phyloP scores from a whole-genome alignment of 2,113 vertebrate genomes.

The Tachycineta bicolor region DNA sequence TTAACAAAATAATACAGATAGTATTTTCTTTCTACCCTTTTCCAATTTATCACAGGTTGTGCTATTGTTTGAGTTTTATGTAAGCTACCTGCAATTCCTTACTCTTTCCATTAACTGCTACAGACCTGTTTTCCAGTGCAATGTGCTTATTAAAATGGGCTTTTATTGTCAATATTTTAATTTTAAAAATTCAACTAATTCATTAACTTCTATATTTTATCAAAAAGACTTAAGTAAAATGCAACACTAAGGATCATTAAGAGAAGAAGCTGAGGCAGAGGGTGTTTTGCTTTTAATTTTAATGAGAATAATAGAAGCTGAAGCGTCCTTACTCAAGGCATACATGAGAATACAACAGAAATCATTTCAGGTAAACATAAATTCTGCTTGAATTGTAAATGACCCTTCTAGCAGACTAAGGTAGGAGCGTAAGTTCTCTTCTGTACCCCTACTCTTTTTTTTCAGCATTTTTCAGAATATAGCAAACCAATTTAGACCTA shows the following conservation, averaged over 20 bases:
- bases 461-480: conserved; percentile 22
- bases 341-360: conserved; percentile 23
- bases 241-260: neutral
- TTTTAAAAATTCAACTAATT: neutral
- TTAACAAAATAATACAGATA: neutral
- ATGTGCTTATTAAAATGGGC: neutral
- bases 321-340: conserved; percentile 14
- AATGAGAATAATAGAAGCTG: conserved; percentile 43
- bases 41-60: neutral
- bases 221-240: conserved; percentile 16
- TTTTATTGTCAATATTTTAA: neutral
- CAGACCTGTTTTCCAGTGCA: neutral
- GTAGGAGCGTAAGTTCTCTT: neutral
- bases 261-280: neutral
- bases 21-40: neutral
- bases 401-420: neutral
- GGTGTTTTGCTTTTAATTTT: neutral
- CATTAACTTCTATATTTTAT: neutral
- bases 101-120: neutral
- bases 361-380: conserved; percentile 23
- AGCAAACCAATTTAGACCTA: conserved; percentile 21
- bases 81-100: neutral
- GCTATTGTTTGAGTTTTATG: neutral
- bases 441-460: neutral
- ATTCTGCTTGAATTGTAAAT: conserved; percentile 23